A percentile compares a stretch with the other conserved stretches of the same genome.
Evolutionary conservation across 2,888 invertebrate genomes (phyloP).

Genomic region (Adela reaumurella): DNA sequence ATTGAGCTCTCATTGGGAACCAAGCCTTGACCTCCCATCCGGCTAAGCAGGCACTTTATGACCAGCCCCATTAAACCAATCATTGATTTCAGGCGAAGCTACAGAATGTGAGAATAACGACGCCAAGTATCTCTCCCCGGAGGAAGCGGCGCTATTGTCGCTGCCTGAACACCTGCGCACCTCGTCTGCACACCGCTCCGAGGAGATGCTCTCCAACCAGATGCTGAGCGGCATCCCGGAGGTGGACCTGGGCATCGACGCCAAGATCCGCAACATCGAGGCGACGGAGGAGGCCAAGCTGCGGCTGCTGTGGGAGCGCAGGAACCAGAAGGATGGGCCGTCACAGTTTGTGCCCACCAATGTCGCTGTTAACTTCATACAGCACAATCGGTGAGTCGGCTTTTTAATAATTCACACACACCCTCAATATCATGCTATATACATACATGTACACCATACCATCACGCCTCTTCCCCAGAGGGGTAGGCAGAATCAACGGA

Average conservation of each 20-base stretch:
- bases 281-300: slow-evolving; percentile 98
- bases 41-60: too few relatives aligned
- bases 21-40: too few relatives aligned
- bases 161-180: slow-evolving; percentile 86
- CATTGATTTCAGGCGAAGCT: slow-evolving; percentile 26
- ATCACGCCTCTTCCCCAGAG: too few relatives aligned
- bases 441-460: too few relatives aligned
- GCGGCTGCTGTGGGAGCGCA: slow-evolving; percentile 82
- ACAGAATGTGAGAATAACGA: slow-evolving; percentile 41
- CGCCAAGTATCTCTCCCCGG: slow-evolving; percentile 73
- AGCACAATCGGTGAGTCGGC: slow-evolving; percentile 70
- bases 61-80: too few relatives aligned
- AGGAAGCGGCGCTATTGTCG: slow-evolving; percentile 85
- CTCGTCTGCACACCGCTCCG: slow-evolving; percentile 82
- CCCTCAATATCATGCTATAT: too few relatives aligned
- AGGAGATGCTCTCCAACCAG: slow-evolving; percentile 99
- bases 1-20: too few relatives aligned
- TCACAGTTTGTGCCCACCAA: slow-evolving; percentile 96
- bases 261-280: slow-evolving; percentile 97
- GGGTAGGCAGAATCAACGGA: too few relatives aligned
- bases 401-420: too few relatives aligned
- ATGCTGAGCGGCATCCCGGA: slow-evolving; percentile 99
- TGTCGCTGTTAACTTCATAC: slow-evolving; percentile 97
- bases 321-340: slow-evolving; percentile 88
- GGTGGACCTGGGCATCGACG: slow-evolving; percentile 98